Conservation (phyloP, 2,113 vertebrate genomes). For the Cisticola juncidis region DNA sequence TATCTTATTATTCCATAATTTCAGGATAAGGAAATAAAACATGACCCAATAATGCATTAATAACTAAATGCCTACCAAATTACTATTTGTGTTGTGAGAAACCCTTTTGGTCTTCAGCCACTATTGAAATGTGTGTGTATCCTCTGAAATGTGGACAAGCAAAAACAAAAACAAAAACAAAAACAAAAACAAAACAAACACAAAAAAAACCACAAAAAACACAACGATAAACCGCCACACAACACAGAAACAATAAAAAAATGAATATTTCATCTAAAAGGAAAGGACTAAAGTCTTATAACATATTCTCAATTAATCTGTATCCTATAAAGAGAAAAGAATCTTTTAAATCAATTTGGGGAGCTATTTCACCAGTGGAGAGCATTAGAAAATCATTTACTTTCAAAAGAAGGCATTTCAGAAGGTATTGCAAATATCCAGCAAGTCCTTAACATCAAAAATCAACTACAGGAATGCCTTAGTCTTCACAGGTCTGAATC, state of each 20-base stretch:
- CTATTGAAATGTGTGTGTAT: not conserved
- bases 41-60: not conserved
- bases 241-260: no score
- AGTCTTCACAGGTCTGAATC: not conserved
- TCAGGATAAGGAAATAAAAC: not conserved
- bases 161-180: not conserved
- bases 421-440: not conserved
- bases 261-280: not conserved
- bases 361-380: not conserved
- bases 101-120: not conserved
- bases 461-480: not conserved
- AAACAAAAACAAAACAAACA: no score
- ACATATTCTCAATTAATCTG: not conserved
- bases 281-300: not conserved
- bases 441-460: not conserved
- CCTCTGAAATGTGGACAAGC: not conserved
- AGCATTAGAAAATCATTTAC: not conserved
- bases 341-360: not conserved
- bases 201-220: no score
- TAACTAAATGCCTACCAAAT: not conserved
- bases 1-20: not conserved
- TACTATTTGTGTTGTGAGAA: not conserved
- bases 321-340: not conserved
- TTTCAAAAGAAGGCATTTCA: not conserved
- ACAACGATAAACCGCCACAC: no score